phyloP scores from a whole-genome alignment of 2,888 invertebrate species.

The Macrophya annulata region DNA sequence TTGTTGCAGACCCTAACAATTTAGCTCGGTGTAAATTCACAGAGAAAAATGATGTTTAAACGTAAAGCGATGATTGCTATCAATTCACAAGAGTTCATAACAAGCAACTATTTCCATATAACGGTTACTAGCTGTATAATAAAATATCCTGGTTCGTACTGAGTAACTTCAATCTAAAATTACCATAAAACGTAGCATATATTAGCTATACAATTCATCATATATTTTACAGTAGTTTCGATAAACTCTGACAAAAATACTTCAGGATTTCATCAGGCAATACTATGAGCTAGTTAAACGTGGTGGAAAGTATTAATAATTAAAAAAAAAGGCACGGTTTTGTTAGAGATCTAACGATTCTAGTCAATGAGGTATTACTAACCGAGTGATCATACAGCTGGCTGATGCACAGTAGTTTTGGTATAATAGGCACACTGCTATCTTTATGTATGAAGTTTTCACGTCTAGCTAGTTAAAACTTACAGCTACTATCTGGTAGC shows the following conservation, averaged over 20 bases:
- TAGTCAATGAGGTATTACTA: not conserved
- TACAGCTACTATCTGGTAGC: not conserved
- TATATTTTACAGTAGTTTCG: no score
- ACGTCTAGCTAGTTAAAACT: not conserved
- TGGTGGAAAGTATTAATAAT: not conserved
- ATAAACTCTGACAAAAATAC: no score
- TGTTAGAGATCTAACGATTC: not conserved
- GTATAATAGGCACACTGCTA: not conserved
- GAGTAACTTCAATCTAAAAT: not conserved
- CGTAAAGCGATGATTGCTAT: not conserved
- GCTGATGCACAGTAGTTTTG: not conserved
- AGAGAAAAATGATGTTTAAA: not conserved
- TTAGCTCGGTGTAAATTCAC: not conserved
- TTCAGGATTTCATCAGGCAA: no score
- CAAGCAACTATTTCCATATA: not conserved
- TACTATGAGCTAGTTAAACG: not conserved
- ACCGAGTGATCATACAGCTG: not conserved
- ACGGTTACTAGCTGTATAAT: slow-evolving; percentile 1
- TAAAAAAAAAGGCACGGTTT: not conserved
- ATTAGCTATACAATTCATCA: not conserved
- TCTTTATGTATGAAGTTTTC: not conserved
- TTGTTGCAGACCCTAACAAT: not conserved
- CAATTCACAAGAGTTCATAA: not conserved
- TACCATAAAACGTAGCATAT: not conserved
- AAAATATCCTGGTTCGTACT: not conserved